phyloP scores from a whole-genome alignment of 2,113 vertebrate genomes.

The Gnathonemus longibarbis region DNA sequence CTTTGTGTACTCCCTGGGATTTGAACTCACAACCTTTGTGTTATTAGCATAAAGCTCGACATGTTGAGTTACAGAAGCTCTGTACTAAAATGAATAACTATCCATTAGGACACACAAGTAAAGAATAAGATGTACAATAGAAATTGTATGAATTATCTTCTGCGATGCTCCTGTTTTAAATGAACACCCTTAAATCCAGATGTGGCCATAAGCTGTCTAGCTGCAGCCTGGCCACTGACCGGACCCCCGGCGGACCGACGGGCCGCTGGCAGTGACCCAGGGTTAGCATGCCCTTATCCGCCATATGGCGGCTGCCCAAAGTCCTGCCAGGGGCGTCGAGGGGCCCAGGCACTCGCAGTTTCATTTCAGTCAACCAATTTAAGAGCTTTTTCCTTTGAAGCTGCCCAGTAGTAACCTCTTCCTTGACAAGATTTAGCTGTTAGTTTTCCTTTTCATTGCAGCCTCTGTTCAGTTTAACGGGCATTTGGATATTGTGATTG shows the following conservation, averaged over 20 bases:
- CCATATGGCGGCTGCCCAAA: background rate
- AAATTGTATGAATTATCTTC: background rate
- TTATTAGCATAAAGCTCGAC: background rate
- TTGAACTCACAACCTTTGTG: background rate
- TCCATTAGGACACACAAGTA: background rate
- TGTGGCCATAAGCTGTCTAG: background rate
- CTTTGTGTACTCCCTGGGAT: background rate
- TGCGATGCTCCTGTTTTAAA: background rate
- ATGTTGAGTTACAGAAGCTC: background rate
- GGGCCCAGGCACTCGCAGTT: background rate
- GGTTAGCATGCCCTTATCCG: background rate
- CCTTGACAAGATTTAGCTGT: background rate
- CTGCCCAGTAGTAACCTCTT: background rate
- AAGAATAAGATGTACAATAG: background rate
- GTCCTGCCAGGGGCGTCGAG: background rate
- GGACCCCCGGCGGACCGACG: background rate
- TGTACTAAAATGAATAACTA: background rate
- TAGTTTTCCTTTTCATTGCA: background rate
- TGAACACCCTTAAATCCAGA: background rate
- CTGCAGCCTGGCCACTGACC: background rate
- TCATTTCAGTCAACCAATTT: background rate
- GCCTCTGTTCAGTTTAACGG: background rate
- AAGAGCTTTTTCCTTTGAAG: constrained; percentile 1
- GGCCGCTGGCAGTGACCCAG: background rate
- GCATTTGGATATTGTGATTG: background rate